A percentile compares a stretch with the other conserved stretches of the same genome.
Conservation (phyloP, 2,888 invertebrate genomes). For the Liopterus haemorrhoidalis region DNA sequence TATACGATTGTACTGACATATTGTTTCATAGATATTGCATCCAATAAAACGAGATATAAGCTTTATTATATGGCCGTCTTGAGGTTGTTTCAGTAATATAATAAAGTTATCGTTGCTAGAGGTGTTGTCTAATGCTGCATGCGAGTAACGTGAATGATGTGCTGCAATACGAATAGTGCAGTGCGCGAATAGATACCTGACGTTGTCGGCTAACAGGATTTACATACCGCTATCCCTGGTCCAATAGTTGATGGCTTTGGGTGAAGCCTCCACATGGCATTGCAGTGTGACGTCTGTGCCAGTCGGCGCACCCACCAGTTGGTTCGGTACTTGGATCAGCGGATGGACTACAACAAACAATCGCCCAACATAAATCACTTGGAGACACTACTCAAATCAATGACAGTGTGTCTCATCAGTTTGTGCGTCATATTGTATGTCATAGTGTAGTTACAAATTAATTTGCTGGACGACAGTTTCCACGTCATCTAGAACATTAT, state of each 20-base stretch:
- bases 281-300: constrained; percentile 80
- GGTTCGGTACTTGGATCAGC: constrained; percentile 87
- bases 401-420: too few relatives aligned
- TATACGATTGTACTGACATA: not conserved
- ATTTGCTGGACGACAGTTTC: too few relatives aligned
- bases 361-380: constrained; percentile 10
- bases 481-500: too few relatives aligned
- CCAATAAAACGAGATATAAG: not conserved
- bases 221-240: constrained; percentile 78
- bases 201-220: too few relatives aligned
- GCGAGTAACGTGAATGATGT: not conserved
- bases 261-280: constrained; percentile 83
- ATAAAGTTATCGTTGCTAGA: not conserved
- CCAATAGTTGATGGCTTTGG: constrained; percentile 93
- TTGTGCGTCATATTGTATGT: too few relatives aligned
- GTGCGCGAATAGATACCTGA: too few relatives aligned
- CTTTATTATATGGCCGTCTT: too few relatives aligned
- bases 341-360: constrained; percentile 70
- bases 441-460: too few relatives aligned
- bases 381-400: too few relatives aligned
- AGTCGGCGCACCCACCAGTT: constrained; percentile 82
- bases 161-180: too few relatives aligned
- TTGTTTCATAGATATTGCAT: not conserved
- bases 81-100: too few relatives aligned
- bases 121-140: not conserved